These are phyloP conservation scores for Platysternon megacephalum DNA, from an alignment of 2,113 vertebrate species.

Conservation along the genomic window DNA sequence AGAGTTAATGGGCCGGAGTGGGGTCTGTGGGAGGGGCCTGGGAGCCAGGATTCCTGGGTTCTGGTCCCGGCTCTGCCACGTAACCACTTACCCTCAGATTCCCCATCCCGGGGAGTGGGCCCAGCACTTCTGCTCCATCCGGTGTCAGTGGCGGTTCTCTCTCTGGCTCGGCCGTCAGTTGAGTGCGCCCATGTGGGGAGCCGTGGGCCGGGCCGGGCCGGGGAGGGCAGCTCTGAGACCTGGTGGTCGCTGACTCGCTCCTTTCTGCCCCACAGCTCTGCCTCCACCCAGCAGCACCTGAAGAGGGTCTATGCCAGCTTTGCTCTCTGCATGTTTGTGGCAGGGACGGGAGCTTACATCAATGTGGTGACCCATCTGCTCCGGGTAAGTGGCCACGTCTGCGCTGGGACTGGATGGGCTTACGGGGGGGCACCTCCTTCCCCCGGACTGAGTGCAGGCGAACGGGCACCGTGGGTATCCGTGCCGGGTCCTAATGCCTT, in stretches of 20 bases:
- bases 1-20: neutral
- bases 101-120: neutral
- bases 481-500: no score
- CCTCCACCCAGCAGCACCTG: constrained; percentile 94
- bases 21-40: no score
- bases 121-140: no score
- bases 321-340: constrained; percentile 91
- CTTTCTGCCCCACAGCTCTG: constrained; percentile 79
- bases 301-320: constrained; percentile 96
- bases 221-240: neutral
- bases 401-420: accelerated
- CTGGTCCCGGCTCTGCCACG: no score
- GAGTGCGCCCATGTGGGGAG: accelerated
- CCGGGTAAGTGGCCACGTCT: constrained; percentile 82
- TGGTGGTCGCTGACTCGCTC: accelerated
- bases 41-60: neutral
- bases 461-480: no score
- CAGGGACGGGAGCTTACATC: constrained; percentile 88
- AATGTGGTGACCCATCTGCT: constrained; percentile 88
- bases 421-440: no score
- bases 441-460: no score
- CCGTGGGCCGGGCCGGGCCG: neutral
- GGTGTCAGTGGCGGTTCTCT: neutral
- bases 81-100: no score
- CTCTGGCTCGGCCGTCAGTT: neutral